These are phyloP conservation scores for Mionectes olivaceus DNA, from an alignment of 2,797 vertebrate species.

Conservation along the genomic window DNA sequence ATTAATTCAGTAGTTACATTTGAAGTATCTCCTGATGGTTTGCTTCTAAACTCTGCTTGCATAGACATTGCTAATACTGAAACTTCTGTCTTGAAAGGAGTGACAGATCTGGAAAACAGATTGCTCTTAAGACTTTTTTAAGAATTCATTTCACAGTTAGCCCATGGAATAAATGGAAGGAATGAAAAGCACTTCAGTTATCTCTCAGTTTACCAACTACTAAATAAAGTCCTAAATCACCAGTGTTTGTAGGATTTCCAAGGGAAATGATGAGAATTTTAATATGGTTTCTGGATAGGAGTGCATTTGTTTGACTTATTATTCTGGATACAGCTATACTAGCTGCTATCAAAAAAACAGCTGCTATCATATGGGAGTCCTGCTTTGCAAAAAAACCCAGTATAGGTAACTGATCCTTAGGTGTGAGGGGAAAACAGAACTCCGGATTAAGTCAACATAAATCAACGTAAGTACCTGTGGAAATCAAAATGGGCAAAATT, in stretches of 20 bases:
- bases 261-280: background rate
- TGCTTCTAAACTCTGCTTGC: background rate
- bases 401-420: background rate
- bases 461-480: background rate
- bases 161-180: background rate
- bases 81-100: background rate
- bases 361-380: background rate
- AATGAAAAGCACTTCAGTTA: background rate
- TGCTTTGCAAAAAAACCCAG: background rate
- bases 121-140: background rate
- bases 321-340: background rate
- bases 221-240: background rate
- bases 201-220: background rate
- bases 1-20: background rate
- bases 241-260: background rate
- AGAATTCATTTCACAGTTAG: background rate
- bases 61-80: background rate
- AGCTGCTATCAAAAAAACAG: background rate
- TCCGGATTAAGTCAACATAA: background rate
- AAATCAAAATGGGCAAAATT: background rate
- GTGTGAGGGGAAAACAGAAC: background rate
- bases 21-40: background rate
- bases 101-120: background rate
- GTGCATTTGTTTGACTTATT: background rate
- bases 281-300: background rate